These are phyloP conservation scores for Argynnis bischoffii DNA, from an alignment of 2,888 invertebrate species.

Conservation along the genomic window DNA sequence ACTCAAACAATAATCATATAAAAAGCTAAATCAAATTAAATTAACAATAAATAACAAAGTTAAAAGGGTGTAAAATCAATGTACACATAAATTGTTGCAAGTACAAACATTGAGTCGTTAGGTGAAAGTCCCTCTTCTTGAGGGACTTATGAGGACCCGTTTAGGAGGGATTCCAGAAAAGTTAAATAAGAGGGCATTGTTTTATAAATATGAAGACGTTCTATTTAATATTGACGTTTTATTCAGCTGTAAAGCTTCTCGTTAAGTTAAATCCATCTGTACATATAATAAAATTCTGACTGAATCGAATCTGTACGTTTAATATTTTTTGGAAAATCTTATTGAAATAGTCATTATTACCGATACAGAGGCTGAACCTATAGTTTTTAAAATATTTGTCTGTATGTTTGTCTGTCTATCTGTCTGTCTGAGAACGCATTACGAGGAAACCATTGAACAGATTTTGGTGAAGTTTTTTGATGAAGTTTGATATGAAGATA, in stretches of 20 bases:
- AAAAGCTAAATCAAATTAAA: slow-evolving; percentile 16
- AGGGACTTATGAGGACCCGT: slow-evolving; percentile 32
- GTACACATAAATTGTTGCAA: slow-evolving; percentile 33
- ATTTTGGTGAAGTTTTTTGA: too few relatives aligned
- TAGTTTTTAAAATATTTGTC: too few relatives aligned
- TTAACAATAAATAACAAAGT: slow-evolving; percentile 25
- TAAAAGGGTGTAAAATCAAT: slow-evolving; percentile 39
- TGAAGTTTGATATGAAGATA: too few relatives aligned
- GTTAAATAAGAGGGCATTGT: slow-evolving; percentile 33
- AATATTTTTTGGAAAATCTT: too few relatives aligned
- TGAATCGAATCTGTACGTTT: too few relatives aligned
- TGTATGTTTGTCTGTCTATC: too few relatives aligned
- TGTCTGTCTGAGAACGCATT: too few relatives aligned
- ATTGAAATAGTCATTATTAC: too few relatives aligned
- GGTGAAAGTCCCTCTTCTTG: slow-evolving; percentile 19
- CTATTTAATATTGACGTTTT: neutral
- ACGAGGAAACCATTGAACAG: too few relatives aligned
- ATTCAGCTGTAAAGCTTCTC: slow-evolving; percentile 2
- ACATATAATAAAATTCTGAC: too few relatives aligned
- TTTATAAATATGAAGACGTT: slow-evolving; percentile 22
- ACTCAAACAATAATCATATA: slow-evolving; percentile 14
- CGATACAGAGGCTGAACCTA: too few relatives aligned
- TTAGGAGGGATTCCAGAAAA: slow-evolving; percentile 33
- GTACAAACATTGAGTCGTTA: slow-evolving; percentile 29
- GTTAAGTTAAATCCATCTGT: too few relatives aligned